A percentile compares a stretch with the other conserved stretches of the same genome.
Conservation (phyloP, 2,888 invertebrate genomes). For the Ryuthela nishihirai region DNA sequence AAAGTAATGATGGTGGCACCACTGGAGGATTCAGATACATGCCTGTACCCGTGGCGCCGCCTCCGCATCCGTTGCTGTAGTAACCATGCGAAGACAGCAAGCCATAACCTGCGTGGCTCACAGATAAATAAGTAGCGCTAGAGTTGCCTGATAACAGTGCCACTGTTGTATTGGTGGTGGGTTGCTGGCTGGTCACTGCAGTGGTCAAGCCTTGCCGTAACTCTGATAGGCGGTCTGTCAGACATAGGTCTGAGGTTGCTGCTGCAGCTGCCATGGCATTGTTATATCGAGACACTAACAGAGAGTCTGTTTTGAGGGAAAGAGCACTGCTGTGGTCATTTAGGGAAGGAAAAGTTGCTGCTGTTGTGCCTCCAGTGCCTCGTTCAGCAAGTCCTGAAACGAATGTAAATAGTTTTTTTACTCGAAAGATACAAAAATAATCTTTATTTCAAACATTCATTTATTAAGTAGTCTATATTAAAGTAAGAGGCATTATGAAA, state of each 20-base stretch:
- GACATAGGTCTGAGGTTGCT: slow-evolving; percentile 30
- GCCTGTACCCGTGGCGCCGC: slow-evolving; percentile 44
- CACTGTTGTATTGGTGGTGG: slow-evolving; percentile 37
- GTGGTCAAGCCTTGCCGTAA: slow-evolving; percentile 34
- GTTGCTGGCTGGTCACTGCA: slow-evolving; percentile 24
- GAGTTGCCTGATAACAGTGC: slow-evolving; percentile 28
- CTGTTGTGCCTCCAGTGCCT: slow-evolving; percentile 8
- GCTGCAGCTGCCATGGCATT: slow-evolving; percentile 29
- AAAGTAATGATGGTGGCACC: slow-evolving; percentile 48
- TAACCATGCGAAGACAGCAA: slow-evolving; percentile 40
- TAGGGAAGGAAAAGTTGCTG: slow-evolving; percentile 23
- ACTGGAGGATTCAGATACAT: slow-evolving; percentile 45
- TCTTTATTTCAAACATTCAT: too few species aligned
- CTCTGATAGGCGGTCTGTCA: slow-evolving; percentile 36
- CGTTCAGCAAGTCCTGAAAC: slow-evolving; percentile 28
- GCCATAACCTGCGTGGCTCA: slow-evolving; percentile 36
- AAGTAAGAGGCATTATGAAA: too few species aligned
- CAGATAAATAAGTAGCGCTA: slow-evolving; percentile 26
- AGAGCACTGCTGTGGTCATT: slow-evolving; percentile 30
- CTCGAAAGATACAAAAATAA: too few species aligned
- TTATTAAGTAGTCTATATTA: too few species aligned
- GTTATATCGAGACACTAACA: slow-evolving; percentile 26
- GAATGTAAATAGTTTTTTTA: too few species aligned
- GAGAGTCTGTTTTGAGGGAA: slow-evolving; percentile 33
- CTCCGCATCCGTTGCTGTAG: slow-evolving; percentile 33